Base-by-base conservation (phyloP, 2,888 invertebrate genomes). In the Callimorpha dominula region DNA sequence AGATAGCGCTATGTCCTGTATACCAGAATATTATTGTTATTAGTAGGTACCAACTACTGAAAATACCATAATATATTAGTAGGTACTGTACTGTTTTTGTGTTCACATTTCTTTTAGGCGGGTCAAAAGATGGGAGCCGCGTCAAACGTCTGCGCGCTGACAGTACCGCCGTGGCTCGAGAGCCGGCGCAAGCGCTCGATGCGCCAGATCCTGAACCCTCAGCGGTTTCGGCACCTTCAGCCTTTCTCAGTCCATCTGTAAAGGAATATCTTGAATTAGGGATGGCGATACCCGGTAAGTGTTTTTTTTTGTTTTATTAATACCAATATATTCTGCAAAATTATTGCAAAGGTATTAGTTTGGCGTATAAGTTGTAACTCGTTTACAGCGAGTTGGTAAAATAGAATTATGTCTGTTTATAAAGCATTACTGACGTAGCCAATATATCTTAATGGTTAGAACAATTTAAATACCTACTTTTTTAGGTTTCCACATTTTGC, bases 241-340 rank as follows among this genome's bases (percentile, higher is more conserved):
- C 97, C 81, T 98, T 98, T 92, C 95, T 98, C 83, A 98, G 98
- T 90, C 98, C 98, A 63, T 98, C 98, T 0, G 98, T 98, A 64
- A 96, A 98, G 82, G 98, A 98, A 90, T 98, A 98, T 92, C 96
- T 98, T 81, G 98, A 98, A 94, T 96, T 98, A 83, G 98, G 98
- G 86, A 98, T 98, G 96, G 98, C 98, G 79, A 98, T 98, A 95
- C 98, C 98, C 87, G 98, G 98, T 98, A 95, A 95, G 96, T 86
- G 52, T 31, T 31, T 31, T 31, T 31, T 31, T 31, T 46, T 9
- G 15, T 15, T 42, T 20, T 20, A 20, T 20, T 42, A n/a, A 7
- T 54, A n/a, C 42, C 12, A 12, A n/a, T 17, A 54, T 46, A 5
- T 15, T 67, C 3, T n/a, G n/a, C 42, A 43, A 50, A 20, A 52